A percentile compares a stretch with the other conserved stretches of the same genome.
phyloP scores from a whole-genome alignment of 2,888 invertebrate species.

The Mechanitis messenoides region DNA sequence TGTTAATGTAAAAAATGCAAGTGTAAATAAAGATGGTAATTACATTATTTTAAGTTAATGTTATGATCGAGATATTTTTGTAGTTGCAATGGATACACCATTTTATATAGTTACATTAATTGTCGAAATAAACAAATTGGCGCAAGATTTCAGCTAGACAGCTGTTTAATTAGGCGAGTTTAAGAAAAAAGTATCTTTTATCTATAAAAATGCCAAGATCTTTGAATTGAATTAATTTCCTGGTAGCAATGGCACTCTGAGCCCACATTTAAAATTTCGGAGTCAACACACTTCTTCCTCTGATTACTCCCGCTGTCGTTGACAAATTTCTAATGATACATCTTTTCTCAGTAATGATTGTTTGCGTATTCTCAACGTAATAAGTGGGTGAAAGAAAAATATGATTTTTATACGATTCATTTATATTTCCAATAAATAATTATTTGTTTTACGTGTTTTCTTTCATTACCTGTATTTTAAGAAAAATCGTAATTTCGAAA shows the following conservation, averaged over 20 bases:
- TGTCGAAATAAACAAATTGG: too few relatives aligned
- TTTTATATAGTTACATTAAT: too few relatives aligned
- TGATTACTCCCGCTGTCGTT: not conserved
- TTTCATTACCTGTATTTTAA: not conserved
- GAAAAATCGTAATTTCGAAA: too few relatives aligned
- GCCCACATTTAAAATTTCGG: not conserved
- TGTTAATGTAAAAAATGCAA: not conserved
- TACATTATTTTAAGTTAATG: too few relatives aligned
- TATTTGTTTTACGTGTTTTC: not conserved
- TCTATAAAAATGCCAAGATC: too few relatives aligned
- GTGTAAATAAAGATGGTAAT: too few relatives aligned
- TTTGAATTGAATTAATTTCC: not conserved
- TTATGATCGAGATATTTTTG: too few relatives aligned
- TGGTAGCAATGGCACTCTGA: not conserved
- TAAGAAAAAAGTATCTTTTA: too few relatives aligned
- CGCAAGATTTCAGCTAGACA: too few relatives aligned
- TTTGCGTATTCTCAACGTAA: not conserved
- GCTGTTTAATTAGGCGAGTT: too few relatives aligned
- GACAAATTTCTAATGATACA: not conserved
- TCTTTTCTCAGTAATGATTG: not conserved
- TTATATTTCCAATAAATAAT: conserved; percentile 3
- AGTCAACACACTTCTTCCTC: not conserved
- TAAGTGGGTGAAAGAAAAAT: not conserved
- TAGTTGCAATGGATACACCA: too few relatives aligned
- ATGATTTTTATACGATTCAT: not conserved